Evolutionary conservation across 2,888 invertebrate genomes (phyloP).

Genomic region (Cartodere bifasciata): DNA sequence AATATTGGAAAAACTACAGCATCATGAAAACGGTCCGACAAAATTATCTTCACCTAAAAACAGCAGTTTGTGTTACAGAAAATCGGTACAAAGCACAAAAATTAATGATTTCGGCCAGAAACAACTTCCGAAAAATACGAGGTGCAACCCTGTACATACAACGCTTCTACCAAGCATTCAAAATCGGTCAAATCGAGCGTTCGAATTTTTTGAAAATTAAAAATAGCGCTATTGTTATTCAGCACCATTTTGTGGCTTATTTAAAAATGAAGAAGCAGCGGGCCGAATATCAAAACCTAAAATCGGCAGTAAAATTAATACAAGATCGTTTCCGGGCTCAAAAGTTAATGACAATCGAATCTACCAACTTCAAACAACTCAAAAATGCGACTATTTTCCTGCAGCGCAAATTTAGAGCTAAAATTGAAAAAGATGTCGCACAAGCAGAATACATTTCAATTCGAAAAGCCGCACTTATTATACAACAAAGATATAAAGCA

Average conservation of each 20-base stretch:
- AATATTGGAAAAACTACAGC: too few species aligned
- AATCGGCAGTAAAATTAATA: neutral
- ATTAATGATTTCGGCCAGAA: conserved; percentile 10
- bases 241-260: neutral
- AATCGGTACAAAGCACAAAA: conserved; percentile 11
- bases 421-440: too few species aligned
- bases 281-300: neutral
- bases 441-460: too few species aligned
- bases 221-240: neutral
- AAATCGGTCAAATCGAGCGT: neutral
- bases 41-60: neutral
- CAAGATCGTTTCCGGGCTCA: neutral
- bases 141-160: conserved; percentile 9
- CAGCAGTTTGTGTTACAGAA: neutral
- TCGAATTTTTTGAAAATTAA: neutral
- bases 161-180: neutral
- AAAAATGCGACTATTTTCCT: neutral
- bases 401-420: neutral
- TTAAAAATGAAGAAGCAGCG: neutral
- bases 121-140: conserved; percentile 24
- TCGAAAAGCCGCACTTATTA: conserved; percentile 26
- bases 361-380: neutral
- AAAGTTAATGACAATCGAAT: too few species aligned
- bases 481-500: conserved; percentile 30
- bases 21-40: neutral